A percentile compares a stretch with the other conserved stretches of the same genome.
Evolutionary conservation across 2,888 invertebrate genomes (phyloP).

Genomic region (Meganola albula): DNA sequence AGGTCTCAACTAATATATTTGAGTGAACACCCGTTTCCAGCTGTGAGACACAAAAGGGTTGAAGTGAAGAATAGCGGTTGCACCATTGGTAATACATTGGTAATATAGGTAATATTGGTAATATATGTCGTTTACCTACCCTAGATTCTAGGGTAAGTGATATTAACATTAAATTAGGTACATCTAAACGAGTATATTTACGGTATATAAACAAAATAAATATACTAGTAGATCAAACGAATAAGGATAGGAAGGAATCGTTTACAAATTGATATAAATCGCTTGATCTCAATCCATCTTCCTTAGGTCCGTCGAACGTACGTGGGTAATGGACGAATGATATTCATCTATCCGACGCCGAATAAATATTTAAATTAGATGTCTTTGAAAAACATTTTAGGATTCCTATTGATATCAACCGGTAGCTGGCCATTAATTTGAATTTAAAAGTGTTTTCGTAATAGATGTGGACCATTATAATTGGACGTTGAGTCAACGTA

Average conservation of each 20-base stretch:
- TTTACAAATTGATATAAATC: conserved; percentile 75
- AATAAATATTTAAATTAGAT: conserved; percentile 41
- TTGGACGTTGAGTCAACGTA: conserved; percentile 18
- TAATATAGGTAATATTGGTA: too few relatives aligned
- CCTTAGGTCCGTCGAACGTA: conserved; percentile 56
- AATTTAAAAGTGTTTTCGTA: conserved; percentile 28
- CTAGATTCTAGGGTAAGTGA: too few relatives aligned
- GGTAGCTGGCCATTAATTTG: conserved; percentile 27
- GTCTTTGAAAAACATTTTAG: conserved; percentile 26
- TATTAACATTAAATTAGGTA: too few relatives aligned
- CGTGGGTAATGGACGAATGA: conserved; percentile 52
- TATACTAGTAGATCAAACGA: conserved; percentile 44
- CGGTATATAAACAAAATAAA: conserved; percentile 22
- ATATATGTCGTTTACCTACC: too few relatives aligned
- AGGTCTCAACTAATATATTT: too few relatives aligned
- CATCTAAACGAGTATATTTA: conserved; percentile 8
- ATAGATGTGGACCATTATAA: conserved; percentile 24
- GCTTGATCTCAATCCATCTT: conserved; percentile 62
- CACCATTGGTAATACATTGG: too few relatives aligned
- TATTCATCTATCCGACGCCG: conserved; percentile 52
- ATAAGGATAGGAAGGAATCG: conserved; percentile 51
- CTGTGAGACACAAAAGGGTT: too few relatives aligned
- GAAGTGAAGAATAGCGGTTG: too few relatives aligned
- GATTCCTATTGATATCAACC: conserved; percentile 20
- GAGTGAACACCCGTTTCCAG: too few relatives aligned